A percentile compares a stretch with the other conserved stretches of the same genome.
These are phyloP conservation scores for Megatriorchis doriae DNA, from an alignment of 2,113 vertebrate genomes.

Conservation along the genomic window DNA sequence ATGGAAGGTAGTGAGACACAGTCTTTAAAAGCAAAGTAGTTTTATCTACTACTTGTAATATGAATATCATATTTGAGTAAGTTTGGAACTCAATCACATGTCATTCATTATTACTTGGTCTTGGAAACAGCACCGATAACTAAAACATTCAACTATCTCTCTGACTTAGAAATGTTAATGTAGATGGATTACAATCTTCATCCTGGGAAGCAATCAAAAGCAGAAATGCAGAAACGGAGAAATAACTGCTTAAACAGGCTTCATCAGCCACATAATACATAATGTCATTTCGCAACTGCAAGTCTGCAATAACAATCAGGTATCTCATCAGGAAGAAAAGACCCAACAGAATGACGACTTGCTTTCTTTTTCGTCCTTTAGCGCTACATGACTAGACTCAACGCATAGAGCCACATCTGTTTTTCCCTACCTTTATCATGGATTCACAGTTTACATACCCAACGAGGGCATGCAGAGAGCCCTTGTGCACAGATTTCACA, in stretches of 20 bases:
- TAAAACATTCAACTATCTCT: neutral
- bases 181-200: neutral
- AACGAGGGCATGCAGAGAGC: neutral
- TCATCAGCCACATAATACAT: neutral
- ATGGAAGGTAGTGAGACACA: neutral
- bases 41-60: neutral
- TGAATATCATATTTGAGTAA: neutral
- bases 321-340: neutral
- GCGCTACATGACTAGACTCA: neutral
- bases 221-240: neutral
- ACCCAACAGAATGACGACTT: neutral
- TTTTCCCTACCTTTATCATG: neutral
- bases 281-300: neutral
- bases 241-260: neutral
- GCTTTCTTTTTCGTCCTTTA: neutral
- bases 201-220: neutral
- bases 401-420: fast-evolving
- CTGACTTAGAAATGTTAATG: neutral
- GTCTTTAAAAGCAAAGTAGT: neutral
- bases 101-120: neutral
- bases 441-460: neutral
- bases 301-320: neutral
- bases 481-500: neutral
- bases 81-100: neutral
- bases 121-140: neutral